A percentile compares a stretch with the other conserved stretches of the same genome.
These are phyloP conservation scores for Tyrannus savana DNA, from an alignment of 2,113 vertebrate genomes.

Conservation along the genomic window DNA sequence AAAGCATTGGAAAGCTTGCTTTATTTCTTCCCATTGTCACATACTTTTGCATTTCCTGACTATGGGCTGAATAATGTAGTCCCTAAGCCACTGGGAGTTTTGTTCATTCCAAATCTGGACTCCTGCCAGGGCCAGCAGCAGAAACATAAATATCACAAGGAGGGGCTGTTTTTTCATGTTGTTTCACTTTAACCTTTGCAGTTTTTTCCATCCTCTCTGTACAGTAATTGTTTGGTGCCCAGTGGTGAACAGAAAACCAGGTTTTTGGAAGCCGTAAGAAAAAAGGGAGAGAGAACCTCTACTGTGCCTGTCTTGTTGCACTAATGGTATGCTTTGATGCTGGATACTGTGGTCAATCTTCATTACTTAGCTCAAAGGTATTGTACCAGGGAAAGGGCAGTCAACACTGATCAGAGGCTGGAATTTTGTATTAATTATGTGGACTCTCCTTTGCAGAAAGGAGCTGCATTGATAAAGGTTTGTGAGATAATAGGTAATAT, in stretches of 20 bases:
- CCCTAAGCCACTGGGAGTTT: slow-evolving; percentile 24
- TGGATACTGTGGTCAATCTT: slow-evolving; percentile 18
- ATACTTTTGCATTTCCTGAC: slow-evolving; percentile 56
- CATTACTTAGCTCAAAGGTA: background rate
- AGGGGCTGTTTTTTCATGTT: slow-evolving; percentile 40
- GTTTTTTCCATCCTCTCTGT: slow-evolving; percentile 47
- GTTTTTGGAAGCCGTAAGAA: background rate
- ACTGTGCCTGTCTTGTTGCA: background rate
- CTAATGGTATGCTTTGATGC: slow-evolving; percentile 27
- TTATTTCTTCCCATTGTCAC: slow-evolving; percentile 60
- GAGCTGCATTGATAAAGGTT: background rate
- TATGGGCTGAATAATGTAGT: background rate
- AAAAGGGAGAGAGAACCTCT: background rate
- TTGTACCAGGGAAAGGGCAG: background rate
- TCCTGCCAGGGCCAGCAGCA: slow-evolving; percentile 48
- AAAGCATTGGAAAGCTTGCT: slow-evolving; percentile 17
- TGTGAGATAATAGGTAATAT: background rate
- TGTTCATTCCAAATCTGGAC: slow-evolving; percentile 38
- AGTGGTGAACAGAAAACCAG: background rate
- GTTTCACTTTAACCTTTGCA: slow-evolving; percentile 49
- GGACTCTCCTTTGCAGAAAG: background rate
- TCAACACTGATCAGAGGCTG: background rate
- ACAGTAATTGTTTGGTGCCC: slow-evolving; percentile 16
- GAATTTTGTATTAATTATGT: background rate
- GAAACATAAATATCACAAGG: slow-evolving; percentile 65